These are phyloP conservation scores for Pectinophora gossypiella DNA, from an alignment of 1,140 invertebrate species.

Conservation along the genomic window DNA sequence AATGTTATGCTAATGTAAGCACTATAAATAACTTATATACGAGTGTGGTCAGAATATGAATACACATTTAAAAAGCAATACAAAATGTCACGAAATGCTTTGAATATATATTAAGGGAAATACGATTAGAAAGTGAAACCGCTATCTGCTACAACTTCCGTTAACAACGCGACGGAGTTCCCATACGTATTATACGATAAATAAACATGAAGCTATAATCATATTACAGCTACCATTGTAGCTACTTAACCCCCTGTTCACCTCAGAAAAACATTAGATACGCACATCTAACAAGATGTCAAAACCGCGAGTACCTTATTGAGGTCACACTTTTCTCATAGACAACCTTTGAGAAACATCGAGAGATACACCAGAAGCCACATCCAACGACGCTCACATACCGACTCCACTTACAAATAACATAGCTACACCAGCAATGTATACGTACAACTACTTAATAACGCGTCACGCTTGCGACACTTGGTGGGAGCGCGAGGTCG, in stretches of 20 bases:
- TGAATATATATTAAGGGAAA: conserved; percentile 1
- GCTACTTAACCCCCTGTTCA: neutral
- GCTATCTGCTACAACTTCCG: neutral
- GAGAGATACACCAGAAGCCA: conserved; percentile 15
- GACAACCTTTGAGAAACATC: conserved; percentile 18
- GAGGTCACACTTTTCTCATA: conserved; percentile 49
- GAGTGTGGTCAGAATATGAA: neutral
- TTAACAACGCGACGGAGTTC: neutral
- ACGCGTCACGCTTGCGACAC: conserved; percentile 16
- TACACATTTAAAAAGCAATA: neutral
- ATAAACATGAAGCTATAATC: neutral
- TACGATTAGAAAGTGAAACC: conserved; percentile 1
- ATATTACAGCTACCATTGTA: neutral
- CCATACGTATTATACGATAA: neutral
- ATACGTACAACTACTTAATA: conserved; percentile 12
- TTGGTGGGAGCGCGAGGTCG: conserved; percentile 33
- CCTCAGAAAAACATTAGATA: neutral
- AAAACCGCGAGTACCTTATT: conserved; percentile 7
- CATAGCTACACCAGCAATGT: conserved; percentile 16
- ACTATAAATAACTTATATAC: neutral
- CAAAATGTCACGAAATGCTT: neutral
- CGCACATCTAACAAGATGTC: neutral
- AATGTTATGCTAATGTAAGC: too few relatives aligned
- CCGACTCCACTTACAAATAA: conserved; percentile 28
- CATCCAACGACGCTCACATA: conserved; percentile 28